phyloP scores from a whole-genome alignment of 1,140 invertebrate species.

The Bathynomus jamesi region DNA sequence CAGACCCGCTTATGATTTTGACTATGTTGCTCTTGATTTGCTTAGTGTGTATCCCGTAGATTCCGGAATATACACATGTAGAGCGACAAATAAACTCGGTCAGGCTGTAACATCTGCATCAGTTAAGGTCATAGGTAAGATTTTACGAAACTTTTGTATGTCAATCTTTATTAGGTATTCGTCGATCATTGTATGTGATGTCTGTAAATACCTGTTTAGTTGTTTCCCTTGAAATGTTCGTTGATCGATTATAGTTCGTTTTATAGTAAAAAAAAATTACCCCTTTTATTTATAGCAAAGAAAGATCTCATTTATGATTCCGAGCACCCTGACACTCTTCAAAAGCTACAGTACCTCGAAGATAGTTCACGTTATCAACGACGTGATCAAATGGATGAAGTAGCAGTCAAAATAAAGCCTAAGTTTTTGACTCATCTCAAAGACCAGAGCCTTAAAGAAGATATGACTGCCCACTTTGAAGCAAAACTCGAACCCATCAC shows the following conservation, averaged over 20 bases:
- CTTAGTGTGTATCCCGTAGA: constrained; percentile 93
- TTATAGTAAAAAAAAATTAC: too few species aligned
- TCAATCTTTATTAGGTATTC: too few species aligned
- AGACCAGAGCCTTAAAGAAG: constrained; percentile 64
- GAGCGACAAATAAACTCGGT: constrained; percentile 80
- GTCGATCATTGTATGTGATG: too few species aligned
- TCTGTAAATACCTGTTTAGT: too few species aligned
- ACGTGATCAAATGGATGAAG: constrained; percentile 71
- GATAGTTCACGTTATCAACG: constrained; percentile 76
- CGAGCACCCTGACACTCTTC: constrained; percentile 75
- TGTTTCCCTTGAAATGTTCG: too few species aligned
- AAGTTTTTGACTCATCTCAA: constrained; percentile 78
- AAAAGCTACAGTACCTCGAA: constrained; percentile 85
- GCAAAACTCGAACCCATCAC: constrained; percentile 94
- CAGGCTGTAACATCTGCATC: constrained; percentile 90
- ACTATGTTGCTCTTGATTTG: constrained; percentile 92
- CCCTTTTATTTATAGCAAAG: constrained; percentile 52
- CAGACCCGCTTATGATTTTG: constrained; percentile 92
- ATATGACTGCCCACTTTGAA: constrained; percentile 92
- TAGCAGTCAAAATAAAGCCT: constrained; percentile 64
- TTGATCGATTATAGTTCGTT: too few species aligned
- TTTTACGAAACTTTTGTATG: not conserved
- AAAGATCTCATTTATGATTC: constrained; percentile 74
- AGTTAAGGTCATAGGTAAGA: constrained; percentile 62
- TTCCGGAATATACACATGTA: constrained; percentile 90